Percentiles rank a stretch among this genome's conserved stretches.
phyloP scores from a whole-genome alignment of 2,113 vertebrate species.

The Rhodinocichla rosea region DNA sequence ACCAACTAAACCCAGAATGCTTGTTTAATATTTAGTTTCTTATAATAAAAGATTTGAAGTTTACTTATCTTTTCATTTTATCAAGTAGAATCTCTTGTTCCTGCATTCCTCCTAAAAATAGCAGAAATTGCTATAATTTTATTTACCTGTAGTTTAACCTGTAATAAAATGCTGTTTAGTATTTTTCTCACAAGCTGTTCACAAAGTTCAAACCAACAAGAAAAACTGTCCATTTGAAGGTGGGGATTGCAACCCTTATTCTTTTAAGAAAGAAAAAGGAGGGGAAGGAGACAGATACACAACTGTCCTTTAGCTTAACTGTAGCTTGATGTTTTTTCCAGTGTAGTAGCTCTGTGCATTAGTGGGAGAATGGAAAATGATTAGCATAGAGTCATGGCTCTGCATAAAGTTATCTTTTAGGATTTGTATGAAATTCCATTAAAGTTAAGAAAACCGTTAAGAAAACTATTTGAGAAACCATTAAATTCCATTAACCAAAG shows the following conservation, averaged over 20 bases:
- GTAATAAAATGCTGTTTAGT: background rate
- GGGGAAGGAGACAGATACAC: background rate
- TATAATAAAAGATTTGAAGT: background rate
- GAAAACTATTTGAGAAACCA: too few species aligned
- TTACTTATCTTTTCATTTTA: background rate
- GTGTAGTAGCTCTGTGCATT: background rate
- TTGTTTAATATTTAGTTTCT: background rate
- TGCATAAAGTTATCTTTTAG: background rate
- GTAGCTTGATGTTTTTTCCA: background rate
- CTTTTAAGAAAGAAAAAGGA: background rate
- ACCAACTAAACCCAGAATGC: background rate
- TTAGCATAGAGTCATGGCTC: background rate
- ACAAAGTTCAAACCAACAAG: background rate
- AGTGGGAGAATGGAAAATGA: background rate
- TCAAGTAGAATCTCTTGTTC: background rate
- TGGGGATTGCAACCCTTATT: background rate
- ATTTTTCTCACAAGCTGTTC: background rate
- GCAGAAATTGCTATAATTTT: background rate
- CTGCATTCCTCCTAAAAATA: background rate
- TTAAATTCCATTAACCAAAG: too few species aligned
- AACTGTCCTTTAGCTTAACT: background rate
- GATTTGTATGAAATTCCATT: background rate
- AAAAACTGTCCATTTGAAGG: background rate
- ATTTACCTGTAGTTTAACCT: background rate
- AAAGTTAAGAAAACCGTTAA: background rate